Evolutionary conservation across 2,888 invertebrate species (phyloP).

Genomic region (Eupithecia subumbrata): DNA sequence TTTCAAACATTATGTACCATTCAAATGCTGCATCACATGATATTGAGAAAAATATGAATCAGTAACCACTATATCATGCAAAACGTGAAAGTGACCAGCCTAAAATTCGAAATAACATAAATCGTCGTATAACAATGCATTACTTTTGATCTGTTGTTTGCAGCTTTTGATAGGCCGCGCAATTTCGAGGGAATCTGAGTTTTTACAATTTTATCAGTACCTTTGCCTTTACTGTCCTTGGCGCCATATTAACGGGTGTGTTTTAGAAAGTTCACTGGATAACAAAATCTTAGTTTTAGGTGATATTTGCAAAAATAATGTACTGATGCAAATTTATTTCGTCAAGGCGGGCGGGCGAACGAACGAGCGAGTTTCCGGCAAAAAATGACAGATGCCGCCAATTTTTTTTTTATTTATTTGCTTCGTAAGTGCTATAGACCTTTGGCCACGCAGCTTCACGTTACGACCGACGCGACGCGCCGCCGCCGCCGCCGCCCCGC

Average conservation of each 20-base stretch:
- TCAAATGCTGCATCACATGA: neutral
- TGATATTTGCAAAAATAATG: slow-evolving; percentile 28
- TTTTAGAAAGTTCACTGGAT: slow-evolving; percentile 37
- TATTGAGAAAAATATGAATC: neutral
- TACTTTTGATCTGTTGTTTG: slow-evolving; percentile 48
- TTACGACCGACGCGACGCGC: neutral
- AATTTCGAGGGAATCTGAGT: slow-evolving; percentile 14
- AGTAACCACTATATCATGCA: neutral
- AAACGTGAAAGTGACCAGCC: neutral
- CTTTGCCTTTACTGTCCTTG: slow-evolving; percentile 73
- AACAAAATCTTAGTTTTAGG: slow-evolving; percentile 21
- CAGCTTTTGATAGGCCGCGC: slow-evolving; percentile 40
- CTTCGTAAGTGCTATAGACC: neutral
- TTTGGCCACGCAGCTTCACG: neutral
- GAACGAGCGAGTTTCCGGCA: slow-evolving; percentile 70
- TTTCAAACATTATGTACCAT: neutral
- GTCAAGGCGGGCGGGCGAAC: slow-evolving; percentile 35
- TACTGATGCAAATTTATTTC: slow-evolving; percentile 21
- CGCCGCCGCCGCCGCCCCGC: no score
- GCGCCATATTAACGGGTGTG: slow-evolving; percentile 67
- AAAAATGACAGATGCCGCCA: slow-evolving; percentile 65
- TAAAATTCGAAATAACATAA: neutral
- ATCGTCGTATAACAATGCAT: slow-evolving; percentile 58
- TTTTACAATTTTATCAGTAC: slow-evolving; percentile 50
- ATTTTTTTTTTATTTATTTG: neutral